These are phyloP conservation scores for Drosophila maculinotata DNA, from an alignment of 2,888 invertebrate genomes.

Conservation along the genomic window DNA sequence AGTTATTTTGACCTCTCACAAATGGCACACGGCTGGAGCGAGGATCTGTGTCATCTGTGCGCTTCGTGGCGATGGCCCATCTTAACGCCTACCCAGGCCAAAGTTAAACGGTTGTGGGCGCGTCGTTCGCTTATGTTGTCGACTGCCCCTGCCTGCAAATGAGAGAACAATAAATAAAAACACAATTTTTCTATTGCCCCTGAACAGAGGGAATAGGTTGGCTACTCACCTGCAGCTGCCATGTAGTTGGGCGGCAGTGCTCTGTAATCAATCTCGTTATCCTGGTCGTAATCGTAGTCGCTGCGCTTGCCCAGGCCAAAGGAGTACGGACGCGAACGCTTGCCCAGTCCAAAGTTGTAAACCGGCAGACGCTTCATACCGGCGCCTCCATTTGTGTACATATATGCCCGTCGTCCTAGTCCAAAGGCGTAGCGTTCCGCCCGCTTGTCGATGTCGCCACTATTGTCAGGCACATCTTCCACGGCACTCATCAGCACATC, in stretches of 20 bases:
- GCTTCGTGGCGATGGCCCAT: not conserved
- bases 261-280: constrained; percentile 64
- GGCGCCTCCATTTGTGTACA: constrained; percentile 83
- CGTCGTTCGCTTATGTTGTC: constrained; percentile 71
- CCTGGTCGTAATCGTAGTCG: constrained; percentile 80
- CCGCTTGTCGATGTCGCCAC: constrained; percentile 85
- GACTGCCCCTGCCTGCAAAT: constrained; percentile 41
- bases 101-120: constrained; percentile 86
- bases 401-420: constrained; percentile 88
- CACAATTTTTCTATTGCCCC: not conserved
- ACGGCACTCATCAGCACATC: constrained; percentile 39
- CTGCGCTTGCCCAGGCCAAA: constrained; percentile 84
- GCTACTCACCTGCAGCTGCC: constrained; percentile 48
- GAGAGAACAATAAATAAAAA: not conserved
- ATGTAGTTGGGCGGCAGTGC: constrained; percentile 47
- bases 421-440: constrained; percentile 89
- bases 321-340: constrained; percentile 83
- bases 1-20: constrained; percentile 14
- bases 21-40: constrained; percentile 52
- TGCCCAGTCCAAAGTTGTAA: constrained; percentile 85
- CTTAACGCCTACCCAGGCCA: constrained; percentile 87
- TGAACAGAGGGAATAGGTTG: not conserved
- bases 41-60: constrained; percentile 22
- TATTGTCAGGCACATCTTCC: constrained; percentile 59
- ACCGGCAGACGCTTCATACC: constrained; percentile 85